phyloP scores from a whole-genome alignment of 2,888 invertebrate species.

The Plagodis dolabraria region DNA sequence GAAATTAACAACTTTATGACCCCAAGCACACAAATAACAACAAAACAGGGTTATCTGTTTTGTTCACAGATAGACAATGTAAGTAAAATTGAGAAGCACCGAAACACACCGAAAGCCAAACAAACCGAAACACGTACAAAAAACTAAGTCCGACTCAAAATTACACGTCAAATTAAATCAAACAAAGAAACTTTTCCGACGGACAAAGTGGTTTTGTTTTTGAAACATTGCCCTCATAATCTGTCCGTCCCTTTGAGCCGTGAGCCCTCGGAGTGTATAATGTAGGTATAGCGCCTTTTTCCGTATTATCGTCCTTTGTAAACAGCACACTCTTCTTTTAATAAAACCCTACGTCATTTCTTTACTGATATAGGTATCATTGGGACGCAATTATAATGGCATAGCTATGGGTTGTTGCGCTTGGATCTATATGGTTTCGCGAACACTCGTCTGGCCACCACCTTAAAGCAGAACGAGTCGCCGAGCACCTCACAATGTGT shows the following conservation, averaged over 20 bases:
- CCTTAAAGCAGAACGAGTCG: too few relatives aligned
- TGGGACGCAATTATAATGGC: too few relatives aligned
- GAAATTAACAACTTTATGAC: too few relatives aligned
- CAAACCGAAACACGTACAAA: slow-evolving; percentile 12
- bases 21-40: too few relatives aligned
- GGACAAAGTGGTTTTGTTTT: slow-evolving; percentile 35
- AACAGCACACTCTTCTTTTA: slow-evolving; percentile 6
- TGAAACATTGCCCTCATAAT: slow-evolving; percentile 37
- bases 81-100: slow-evolving; percentile 1
- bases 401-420: too few relatives aligned
- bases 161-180: slow-evolving; percentile 35
- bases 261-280: slow-evolving; percentile 12
- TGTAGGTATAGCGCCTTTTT: slow-evolving; percentile 20
- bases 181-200: slow-evolving; percentile 29
- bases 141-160: slow-evolving; percentile 21
- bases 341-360: neutral
- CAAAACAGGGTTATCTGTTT: too few relatives aligned
- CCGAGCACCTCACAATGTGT: too few relatives aligned
- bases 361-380: neutral
- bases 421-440: too few relatives aligned
- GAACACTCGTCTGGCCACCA: too few relatives aligned
- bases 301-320: slow-evolving; percentile 21
- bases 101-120: slow-evolving; percentile 7
- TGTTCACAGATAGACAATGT: too few relatives aligned
- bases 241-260: slow-evolving; percentile 31